Conservation (phyloP, 1,140 invertebrate species). For the Apis dorsata region DNA sequence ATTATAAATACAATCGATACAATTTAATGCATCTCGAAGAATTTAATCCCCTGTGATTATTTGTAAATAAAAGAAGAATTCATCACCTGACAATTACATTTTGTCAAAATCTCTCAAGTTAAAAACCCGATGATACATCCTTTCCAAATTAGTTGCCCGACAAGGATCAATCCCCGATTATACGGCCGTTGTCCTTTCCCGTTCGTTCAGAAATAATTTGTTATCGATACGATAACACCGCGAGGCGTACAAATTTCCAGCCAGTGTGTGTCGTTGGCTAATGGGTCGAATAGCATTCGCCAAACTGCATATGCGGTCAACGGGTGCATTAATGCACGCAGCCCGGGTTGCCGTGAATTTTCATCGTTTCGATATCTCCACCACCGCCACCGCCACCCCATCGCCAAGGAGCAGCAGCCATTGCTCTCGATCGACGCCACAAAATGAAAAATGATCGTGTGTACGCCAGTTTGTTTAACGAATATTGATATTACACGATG, state of each 20-base stretch:
- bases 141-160: too few species aligned
- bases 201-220: constrained; percentile 25
- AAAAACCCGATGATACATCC: too few species aligned
- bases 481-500: constrained; percentile 33
- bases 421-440: constrained; percentile 3
- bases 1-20: too few species aligned
- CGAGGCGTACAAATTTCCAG: not conserved
- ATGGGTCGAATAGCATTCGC: constrained; percentile 28
- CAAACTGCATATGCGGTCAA: constrained; percentile 9
- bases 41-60: too few species aligned
- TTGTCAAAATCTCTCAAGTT: too few species aligned
- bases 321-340: constrained; percentile 40
- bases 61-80: too few species aligned
- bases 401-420: constrained; percentile 14
- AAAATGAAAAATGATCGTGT: constrained; percentile 28
- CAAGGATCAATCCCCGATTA: too few species aligned
- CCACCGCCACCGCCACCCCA: not conserved
- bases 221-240: constrained; percentile 26
- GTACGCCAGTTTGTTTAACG: constrained; percentile 15
- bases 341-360: constrained; percentile 32
- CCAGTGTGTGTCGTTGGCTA: not conserved
- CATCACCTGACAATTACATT: too few species aligned
- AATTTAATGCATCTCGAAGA: too few species aligned
- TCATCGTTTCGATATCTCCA: not conserved
- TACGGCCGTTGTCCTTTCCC: not conserved